Conservation (phyloP, 2,888 invertebrate species). For the Drepanosiphum platanoidis region DNA sequence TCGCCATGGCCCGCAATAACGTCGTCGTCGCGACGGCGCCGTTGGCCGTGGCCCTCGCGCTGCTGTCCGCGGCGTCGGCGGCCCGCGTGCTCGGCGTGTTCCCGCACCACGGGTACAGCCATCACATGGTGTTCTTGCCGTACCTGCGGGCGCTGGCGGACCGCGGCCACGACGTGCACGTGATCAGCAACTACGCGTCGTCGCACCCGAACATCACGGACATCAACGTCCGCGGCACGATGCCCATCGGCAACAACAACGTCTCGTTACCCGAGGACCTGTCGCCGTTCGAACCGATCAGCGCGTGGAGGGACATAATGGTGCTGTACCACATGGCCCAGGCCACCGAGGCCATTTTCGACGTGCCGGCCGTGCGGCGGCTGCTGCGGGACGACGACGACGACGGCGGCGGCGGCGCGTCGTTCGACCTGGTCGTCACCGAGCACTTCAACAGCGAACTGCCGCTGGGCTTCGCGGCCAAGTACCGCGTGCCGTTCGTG, state of each 20-base stretch:
- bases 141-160: constrained; percentile 53
- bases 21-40: neutral
- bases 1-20: neutral
- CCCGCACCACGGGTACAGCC: constrained; percentile 62
- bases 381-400: no score
- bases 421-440: constrained; percentile 64
- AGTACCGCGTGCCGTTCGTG: constrained; percentile 64
- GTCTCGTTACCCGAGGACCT: constrained; percentile 4
- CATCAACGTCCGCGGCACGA: constrained; percentile 13
- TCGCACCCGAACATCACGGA: constrained; percentile 41
- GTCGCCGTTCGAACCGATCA: neutral
- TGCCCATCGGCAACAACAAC: constrained; percentile 18
- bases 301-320: neutral
- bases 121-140: constrained; percentile 52
- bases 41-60: neutral
- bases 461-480: constrained; percentile 63
- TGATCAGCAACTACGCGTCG: constrained; percentile 26
- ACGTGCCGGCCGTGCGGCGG: constrained; percentile 18
- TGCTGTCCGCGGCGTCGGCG: constrained; percentile 11
- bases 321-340: neutral
- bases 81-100: constrained; percentile 62
- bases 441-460: constrained; percentile 64
- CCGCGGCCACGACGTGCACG: constrained; percentile 59
- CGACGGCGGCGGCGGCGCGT: neutral
- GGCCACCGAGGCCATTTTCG: constrained; percentile 1